These are phyloP conservation scores for Andricus quercusramuli DNA, from an alignment of 2,888 invertebrate genomes.

Conservation along the genomic window DNA sequence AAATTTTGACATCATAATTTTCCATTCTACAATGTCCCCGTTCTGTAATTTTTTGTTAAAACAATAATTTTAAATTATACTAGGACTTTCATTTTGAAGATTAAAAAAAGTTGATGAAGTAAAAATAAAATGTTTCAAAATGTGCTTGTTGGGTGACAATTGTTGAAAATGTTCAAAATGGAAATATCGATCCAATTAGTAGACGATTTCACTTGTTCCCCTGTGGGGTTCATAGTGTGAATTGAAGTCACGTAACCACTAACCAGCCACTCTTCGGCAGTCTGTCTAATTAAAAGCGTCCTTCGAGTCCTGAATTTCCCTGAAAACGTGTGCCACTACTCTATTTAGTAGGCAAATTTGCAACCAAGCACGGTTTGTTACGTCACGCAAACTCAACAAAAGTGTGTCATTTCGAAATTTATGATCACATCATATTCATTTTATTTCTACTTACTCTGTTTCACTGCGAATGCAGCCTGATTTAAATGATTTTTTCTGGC, in stretches of 20 bases:
- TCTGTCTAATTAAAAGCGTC: constrained; percentile 17
- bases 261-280: background rate
- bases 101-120: background rate
- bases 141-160: background rate
- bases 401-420: background rate
- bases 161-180: background rate
- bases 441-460: no score
- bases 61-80: no score
- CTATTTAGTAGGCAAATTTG: background rate
- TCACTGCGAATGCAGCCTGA: no score
- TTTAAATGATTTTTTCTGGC: no score
- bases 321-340: background rate
- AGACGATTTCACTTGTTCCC: constrained; percentile 3
- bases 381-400: background rate
- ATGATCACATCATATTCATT: background rate
- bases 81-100: no score
- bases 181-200: constrained; percentile 23
- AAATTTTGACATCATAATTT: no score
- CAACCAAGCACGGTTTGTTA: background rate
- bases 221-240: background rate
- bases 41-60: no score
- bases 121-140: background rate
- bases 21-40: no score
- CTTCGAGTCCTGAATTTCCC: constrained; percentile 11
- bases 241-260: constrained; percentile 8